These are phyloP conservation scores for Lepus townsendii DNA, from an alignment of 2,797 vertebrate species.

Conservation along the genomic window DNA sequence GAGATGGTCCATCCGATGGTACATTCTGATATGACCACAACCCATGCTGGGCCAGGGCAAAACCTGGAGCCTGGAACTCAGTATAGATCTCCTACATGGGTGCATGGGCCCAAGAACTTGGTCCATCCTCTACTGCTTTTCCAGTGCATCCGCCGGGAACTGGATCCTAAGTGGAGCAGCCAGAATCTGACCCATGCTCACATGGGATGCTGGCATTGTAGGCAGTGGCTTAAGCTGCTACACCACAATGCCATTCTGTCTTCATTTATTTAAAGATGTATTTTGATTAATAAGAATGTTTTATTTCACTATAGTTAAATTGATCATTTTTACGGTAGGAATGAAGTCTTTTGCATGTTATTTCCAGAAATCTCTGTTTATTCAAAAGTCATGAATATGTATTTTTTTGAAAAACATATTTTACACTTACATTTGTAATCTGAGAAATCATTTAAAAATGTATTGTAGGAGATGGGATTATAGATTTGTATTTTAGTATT, in stretches of 20 bases:
- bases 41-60: no score
- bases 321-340: not conserved
- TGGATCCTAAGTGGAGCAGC: no score
- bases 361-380: conserved; percentile 29
- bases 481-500: not conserved
- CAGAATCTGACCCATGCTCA: no score
- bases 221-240: no score
- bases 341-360: not conserved
- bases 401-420: conserved; percentile 4
- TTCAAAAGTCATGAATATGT: not conserved
- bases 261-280: not conserved
- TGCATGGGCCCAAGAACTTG: no score
- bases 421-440: not conserved
- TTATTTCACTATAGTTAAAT: not conserved
- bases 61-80: no score
- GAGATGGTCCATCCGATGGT: no score
- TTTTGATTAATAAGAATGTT: not conserved
- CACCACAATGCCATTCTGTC: not conserved
- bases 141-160: no score
- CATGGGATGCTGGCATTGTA: no score
- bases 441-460: not conserved
- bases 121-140: no score
- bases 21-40: no score
- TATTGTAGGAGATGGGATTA: not conserved
- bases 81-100: no score